Percentiles rank a stretch among this genome's conserved stretches.
phyloP scores from a whole-genome alignment of 2,113 vertebrate species.

The Cebidichthys violaceus region DNA sequence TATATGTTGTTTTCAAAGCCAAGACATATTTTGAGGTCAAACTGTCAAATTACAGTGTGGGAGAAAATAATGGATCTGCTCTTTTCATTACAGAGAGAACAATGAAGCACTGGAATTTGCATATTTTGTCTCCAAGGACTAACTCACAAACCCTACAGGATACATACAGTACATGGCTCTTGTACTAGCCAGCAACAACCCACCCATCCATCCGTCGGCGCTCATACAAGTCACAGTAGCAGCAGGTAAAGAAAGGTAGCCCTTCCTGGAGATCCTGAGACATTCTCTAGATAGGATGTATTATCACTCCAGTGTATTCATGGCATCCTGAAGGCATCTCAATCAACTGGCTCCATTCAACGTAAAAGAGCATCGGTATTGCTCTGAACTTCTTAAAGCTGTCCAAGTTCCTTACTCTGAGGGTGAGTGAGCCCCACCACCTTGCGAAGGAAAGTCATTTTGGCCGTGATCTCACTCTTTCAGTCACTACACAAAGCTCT shows the following conservation, averaged over 20 bases:
- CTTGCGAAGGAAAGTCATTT: background rate
- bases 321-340: background rate
- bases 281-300: background rate
- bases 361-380: background rate
- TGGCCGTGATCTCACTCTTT: background rate
- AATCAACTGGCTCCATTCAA: background rate
- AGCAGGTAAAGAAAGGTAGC: background rate
- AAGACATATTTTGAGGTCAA: slow-evolving; percentile 6
- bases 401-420: background rate
- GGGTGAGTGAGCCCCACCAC: background rate
- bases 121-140: background rate
- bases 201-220: background rate
- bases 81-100: background rate
- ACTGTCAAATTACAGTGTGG: slow-evolving; percentile 1
- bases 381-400: background rate
- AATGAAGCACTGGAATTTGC: background rate
- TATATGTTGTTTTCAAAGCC: background rate
- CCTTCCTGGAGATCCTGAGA: background rate
- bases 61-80: background rate
- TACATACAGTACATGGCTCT: background rate
- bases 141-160: background rate
- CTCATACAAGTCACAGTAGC: background rate
- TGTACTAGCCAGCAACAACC: background rate
- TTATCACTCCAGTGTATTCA: background rate
- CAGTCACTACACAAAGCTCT: background rate